Percentiles rank a stretch among this genome's conserved stretches.
These are phyloP conservation scores for Cydia strobilella DNA, from an alignment of 1,140 invertebrate genomes.

Conservation along the genomic window DNA sequence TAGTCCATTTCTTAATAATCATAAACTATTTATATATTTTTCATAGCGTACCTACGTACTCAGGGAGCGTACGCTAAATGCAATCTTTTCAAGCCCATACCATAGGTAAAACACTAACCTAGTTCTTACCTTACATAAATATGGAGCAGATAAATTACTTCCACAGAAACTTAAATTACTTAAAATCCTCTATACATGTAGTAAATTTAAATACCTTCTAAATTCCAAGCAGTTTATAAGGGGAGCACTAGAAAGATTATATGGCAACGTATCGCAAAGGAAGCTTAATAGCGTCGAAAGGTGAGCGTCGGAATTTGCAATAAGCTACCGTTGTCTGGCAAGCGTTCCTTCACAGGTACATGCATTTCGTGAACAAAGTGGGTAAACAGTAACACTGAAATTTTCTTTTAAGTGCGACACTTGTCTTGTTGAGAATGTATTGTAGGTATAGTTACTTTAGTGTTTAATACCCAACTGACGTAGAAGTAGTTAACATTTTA, in stretches of 20 bases:
- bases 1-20: too few species aligned
- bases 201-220: slow-evolving; percentile 17
- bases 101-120: too few species aligned
- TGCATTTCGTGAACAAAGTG: slow-evolving; percentile 72
- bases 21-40: too few species aligned
- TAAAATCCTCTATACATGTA: not conserved
- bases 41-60: too few species aligned
- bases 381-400: slow-evolving; percentile 43
- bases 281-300: slow-evolving; percentile 65
- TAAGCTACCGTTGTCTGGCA: slow-evolving; percentile 73
- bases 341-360: slow-evolving; percentile 68
- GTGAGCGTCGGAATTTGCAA: slow-evolving; percentile 74
- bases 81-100: too few species aligned
- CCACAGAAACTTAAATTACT: too few species aligned
- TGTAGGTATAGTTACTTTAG: slow-evolving; percentile 11
- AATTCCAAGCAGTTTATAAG: slow-evolving; percentile 22
- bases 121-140: too few species aligned
- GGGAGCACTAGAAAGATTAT: slow-evolving; percentile 56
- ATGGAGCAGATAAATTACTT: too few species aligned
- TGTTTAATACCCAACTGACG: too few species aligned
- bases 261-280: slow-evolving; percentile 58
- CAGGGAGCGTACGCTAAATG: too few species aligned
- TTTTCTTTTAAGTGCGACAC: slow-evolving; percentile 43
- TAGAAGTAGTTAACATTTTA: too few species aligned
- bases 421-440: slow-evolving; percentile 37